Percentiles rank a stretch among this genome's conserved stretches.
Conservation (phyloP, 92 coral and sea anemone genomes). For the Parazoanthus atlanticus region DNA sequence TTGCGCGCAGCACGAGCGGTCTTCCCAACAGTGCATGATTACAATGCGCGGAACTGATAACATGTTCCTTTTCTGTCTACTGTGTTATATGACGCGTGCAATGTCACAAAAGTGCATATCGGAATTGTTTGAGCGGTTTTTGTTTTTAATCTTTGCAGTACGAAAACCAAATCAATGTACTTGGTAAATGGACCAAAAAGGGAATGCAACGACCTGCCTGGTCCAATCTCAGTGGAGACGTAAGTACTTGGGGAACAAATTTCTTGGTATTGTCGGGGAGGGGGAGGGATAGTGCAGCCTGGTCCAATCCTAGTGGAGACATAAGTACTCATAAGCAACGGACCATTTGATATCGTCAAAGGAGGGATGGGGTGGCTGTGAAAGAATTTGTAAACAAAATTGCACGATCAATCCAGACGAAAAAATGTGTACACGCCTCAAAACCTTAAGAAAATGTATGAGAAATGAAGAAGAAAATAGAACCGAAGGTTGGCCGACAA, state of each 20-base stretch:
- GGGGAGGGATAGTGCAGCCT: no score
- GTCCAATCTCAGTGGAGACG: slow-evolving; percentile 88
- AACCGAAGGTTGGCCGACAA: no score
- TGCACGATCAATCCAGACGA: no score
- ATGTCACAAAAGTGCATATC: background rate
- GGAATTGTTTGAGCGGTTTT: background rate
- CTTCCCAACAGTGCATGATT: no score
- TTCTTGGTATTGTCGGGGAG: background rate
- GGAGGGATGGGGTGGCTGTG: no score
- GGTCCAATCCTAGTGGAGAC: background rate
- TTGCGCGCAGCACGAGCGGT: no score
- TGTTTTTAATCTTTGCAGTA: slow-evolving; percentile 57
- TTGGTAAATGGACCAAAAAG: slow-evolving; percentile 91
- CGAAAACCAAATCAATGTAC: slow-evolving; percentile 83
- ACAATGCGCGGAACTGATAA: no score
- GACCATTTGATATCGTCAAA: no score
- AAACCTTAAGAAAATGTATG: background rate
- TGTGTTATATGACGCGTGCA: background rate
- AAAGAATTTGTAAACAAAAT: no score
- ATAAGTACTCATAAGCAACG: background rate
- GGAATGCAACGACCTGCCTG: slow-evolving; percentile 85
- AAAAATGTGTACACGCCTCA: no score
- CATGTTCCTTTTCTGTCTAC: no score
- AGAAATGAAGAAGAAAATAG: background rate
- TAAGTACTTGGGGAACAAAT: slow-evolving; percentile 23